Conservation (phyloP, 2,888 invertebrate genomes). For the Amiota communis region DNA sequence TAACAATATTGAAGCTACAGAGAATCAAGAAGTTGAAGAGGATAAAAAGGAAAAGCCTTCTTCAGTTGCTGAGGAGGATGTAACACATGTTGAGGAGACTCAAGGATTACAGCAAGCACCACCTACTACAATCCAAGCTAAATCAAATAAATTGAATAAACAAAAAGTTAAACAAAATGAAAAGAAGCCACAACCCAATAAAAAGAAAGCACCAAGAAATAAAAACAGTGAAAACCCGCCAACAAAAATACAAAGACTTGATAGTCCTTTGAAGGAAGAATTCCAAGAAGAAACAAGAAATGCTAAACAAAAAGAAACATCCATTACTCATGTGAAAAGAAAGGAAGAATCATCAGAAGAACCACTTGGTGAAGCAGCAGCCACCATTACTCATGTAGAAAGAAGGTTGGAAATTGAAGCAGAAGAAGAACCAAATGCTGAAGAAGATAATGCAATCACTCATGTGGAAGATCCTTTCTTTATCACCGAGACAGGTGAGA, state of each 20-base stretch:
- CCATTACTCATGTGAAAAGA: not conserved
- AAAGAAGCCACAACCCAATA: slow-evolving; percentile 6
- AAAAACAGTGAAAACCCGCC: not conserved
- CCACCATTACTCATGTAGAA: not conserved
- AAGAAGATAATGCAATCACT: slow-evolving; percentile 38
- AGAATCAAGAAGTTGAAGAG: slow-evolving; percentile 1
- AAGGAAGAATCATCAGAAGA: not conserved
- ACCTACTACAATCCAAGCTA: not conserved
- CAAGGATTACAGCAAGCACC: not conserved
- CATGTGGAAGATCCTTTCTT: slow-evolving; percentile 70
- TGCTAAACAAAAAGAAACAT: slow-evolving; percentile 9
- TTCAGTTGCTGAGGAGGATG: slow-evolving; percentile 3
- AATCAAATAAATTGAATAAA: slow-evolving; percentile 1
- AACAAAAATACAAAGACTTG: not conserved
- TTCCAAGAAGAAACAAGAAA: not conserved
- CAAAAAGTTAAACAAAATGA: not conserved
- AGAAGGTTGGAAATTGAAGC: slow-evolving; percentile 30
- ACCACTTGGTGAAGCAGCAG: not conserved
- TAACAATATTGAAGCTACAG: slow-evolving; percentile 27
- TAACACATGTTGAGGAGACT: not conserved
- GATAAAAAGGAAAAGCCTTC: not conserved
- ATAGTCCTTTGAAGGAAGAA: not conserved
- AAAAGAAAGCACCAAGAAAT: not conserved
- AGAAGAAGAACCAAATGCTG: slow-evolving; percentile 29
- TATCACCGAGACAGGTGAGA: slow-evolving; percentile 68